Evolutionary conservation across 2,888 invertebrate genomes (phyloP), one percentile per base, ranked within the genome.

Genomic region (Metacarcinus magister): DNA sequence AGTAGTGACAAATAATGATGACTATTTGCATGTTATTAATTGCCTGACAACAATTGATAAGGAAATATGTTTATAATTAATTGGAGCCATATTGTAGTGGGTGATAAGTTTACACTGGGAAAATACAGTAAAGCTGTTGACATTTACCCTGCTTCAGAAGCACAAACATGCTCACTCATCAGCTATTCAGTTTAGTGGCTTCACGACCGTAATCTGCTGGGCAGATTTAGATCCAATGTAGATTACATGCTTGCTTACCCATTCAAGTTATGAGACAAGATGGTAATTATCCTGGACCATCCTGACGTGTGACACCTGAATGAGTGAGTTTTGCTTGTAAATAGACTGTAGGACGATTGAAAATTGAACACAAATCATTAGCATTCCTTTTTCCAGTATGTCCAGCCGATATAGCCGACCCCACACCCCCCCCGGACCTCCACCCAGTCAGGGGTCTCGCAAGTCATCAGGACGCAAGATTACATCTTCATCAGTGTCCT

Each of bases 361-460:
- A 28, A 28, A 23, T 5, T n/a, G 8, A 75, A 75, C 23, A n/a
- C 75, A 75, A 75, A 75, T n/a, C 75, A 75, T 75, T 28, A 28
- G 28, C n/a, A n/a, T 75, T 75, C 23, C n/a, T 19, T 28, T 75
- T 91, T 32, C n/a, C 96, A 96, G 94, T 60, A 96, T 96, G 96
- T 96, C 96, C 92, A 94, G 94, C 13, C 67, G 96, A 39, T 96
- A 94, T 48, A 96, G 92, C 82, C 96, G 96, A 23, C 96, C 96
- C 43, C 91, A 87, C 48, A 96, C 96, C 10, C 96, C 96, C 19
- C 96, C 96, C 8, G 94, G 96, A 32, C 94, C 96, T 19, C 96
- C 96, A 23, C 96, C 94, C n/a, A 48, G 94, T 32, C 94, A 54
- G 32, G 94, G 92, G 43, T 28, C 94, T 44, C 96, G 94, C 39